A percentile compares a stretch with the other conserved stretches of the same genome.
phyloP scores from a whole-genome alignment of 23 tunicate species.

The Botrylloides violaceus region DNA sequence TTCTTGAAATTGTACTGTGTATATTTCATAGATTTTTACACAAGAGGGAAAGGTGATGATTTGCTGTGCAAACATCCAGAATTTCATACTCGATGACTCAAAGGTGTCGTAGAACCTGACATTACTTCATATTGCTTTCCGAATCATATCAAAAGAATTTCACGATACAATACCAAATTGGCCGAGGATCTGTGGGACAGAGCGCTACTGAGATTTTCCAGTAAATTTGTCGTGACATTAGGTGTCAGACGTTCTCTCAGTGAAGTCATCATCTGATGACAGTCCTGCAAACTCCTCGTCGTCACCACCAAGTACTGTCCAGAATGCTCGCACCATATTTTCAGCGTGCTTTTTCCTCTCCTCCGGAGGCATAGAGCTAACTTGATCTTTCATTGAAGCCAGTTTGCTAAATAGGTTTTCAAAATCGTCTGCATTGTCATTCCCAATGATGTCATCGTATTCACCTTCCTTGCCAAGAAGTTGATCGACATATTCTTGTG shows the following conservation, averaged over 20 bases:
- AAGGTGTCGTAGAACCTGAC: too few species aligned
- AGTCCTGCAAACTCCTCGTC: slow-evolving; percentile 46
- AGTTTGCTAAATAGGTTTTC: slow-evolving; percentile 58
- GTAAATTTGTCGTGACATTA: too few species aligned
- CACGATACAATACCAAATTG: too few species aligned
- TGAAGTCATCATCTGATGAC: slow-evolving; percentile 37
- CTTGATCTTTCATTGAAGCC: slow-evolving; percentile 47
- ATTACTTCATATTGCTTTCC: too few species aligned
- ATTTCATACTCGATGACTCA: too few species aligned
- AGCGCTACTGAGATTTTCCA: too few species aligned
- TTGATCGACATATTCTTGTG: neutral
- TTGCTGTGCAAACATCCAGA: too few species aligned
- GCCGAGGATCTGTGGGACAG: too few species aligned
- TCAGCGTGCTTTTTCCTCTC: slow-evolving; percentile 63
- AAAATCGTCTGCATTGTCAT: slow-evolving; percentile 39
- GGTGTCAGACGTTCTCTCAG: too few species aligned
- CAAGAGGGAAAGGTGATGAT: neutral
- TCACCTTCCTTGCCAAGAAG: slow-evolving; percentile 26
- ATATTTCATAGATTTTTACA: neutral
- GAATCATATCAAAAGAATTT: too few species aligned
- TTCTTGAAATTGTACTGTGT: too few species aligned
- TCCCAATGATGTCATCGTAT: slow-evolving; percentile 5
- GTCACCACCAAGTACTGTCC: slow-evolving; percentile 66
- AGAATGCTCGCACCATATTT: slow-evolving; percentile 61
- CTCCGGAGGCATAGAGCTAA: slow-evolving; percentile 31